A percentile compares a stretch with the other conserved stretches of the same genome.
Conservation (phyloP, 92 coral and sea anemone species). For the Actinostola sp. region DNA sequence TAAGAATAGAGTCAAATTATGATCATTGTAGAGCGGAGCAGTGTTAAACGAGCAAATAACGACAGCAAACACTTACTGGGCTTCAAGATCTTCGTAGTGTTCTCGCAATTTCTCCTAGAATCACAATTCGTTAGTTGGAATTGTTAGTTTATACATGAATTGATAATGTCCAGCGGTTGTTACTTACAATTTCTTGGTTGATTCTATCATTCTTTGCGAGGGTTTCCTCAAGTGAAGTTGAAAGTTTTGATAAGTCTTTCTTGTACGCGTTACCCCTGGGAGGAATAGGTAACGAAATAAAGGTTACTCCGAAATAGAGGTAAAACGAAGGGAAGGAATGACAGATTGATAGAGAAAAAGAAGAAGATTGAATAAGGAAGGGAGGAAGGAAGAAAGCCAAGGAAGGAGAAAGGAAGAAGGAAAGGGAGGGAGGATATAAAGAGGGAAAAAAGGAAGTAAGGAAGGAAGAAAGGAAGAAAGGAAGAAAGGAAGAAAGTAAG, state of each 20-base stretch:
- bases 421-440: not conserved
- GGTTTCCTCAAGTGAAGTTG: conserved; percentile 21
- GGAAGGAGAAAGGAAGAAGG: not conserved
- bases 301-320: not conserved
- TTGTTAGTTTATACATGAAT: not conserved
- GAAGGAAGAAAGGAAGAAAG: not conserved
- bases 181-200: conserved; percentile 31
- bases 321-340: not conserved
- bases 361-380: too few species aligned
- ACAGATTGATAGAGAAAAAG: not conserved
- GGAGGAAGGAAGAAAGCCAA: too few species aligned
- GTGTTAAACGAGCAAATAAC: too few species aligned
- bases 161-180: not conserved
- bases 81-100: too few species aligned
- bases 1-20: conserved; percentile 1
- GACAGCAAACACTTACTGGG: too few species aligned
- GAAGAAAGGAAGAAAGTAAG: not conserved
- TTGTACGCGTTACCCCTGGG: conserved; percentile 40
- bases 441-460: conserved; percentile 6
- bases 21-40: too few species aligned
- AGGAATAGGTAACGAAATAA: not conserved
- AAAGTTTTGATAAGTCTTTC: conserved; percentile 21
- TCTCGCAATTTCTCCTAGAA: too few species aligned
- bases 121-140: not conserved
- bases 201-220: conserved; percentile 21